phyloP scores from a whole-genome alignment of 2,888 invertebrate species.

The Agrotis ipsilon region DNA sequence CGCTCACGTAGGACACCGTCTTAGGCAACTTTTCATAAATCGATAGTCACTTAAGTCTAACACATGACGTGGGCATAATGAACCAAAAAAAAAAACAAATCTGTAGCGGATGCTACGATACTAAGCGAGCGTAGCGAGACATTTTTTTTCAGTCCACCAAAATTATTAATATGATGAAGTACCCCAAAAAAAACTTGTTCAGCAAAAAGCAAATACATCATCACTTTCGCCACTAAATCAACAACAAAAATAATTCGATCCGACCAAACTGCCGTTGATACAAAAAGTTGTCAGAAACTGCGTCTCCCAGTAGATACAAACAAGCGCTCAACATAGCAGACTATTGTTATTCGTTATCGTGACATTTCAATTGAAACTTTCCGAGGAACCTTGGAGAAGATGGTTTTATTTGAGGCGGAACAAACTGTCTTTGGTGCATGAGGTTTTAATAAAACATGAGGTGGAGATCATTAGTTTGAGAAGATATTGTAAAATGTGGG shows the following conservation, averaged over 20 bases:
- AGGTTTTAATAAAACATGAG: slow-evolving; percentile 62
- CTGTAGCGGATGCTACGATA: too few species aligned
- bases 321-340: slow-evolving; percentile 47
- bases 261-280: slow-evolving; percentile 31
- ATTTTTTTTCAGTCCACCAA: background rate
- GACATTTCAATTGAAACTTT: slow-evolving; percentile 78
- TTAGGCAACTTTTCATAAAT: too few species aligned
- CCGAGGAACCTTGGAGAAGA: slow-evolving; percentile 59
- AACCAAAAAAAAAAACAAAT: too few species aligned
- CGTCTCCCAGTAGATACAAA: slow-evolving; percentile 32
- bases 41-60: too few species aligned
- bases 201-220: slow-evolving; percentile 13
- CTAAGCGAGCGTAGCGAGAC: too few species aligned
- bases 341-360: slow-evolving; percentile 74
- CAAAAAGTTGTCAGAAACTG: slow-evolving; percentile 54
- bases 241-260: slow-evolving; percentile 46
- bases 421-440: slow-evolving; percentile 53
- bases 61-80: too few species aligned
- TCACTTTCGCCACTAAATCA: slow-evolving; percentile 32
- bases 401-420: slow-evolving; percentile 51
- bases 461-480: slow-evolving; percentile 42
- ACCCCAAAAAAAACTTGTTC: background rate
- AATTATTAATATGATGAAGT: background rate
- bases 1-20: too few species aligned
- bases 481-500: slow-evolving; percentile 19